phyloP scores from a whole-genome alignment of 2,113 vertebrate species.

The Carlito syrichta region DNA sequence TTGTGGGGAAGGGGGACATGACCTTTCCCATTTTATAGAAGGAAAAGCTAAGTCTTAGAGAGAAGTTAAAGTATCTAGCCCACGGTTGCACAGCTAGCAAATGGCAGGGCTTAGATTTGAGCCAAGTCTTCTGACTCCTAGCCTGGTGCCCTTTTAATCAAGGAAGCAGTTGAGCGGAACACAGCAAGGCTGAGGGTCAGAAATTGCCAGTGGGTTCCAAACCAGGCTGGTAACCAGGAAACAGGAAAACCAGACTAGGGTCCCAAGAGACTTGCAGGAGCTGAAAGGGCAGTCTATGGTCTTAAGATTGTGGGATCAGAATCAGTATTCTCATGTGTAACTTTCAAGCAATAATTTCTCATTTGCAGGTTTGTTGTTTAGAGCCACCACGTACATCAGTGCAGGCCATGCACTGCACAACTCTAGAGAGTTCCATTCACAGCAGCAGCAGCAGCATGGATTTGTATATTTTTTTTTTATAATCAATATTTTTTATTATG shows the following conservation, averaged over 20 bases:
- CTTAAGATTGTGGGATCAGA: neutral
- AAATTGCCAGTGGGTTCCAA: neutral
- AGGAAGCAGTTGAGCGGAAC: neutral
- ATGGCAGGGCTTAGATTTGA: neutral
- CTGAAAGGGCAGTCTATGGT: neutral
- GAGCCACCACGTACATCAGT: rapidly evolving
- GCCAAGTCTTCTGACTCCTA: neutral
- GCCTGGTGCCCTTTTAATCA: neutral
- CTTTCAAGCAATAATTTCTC: neutral
- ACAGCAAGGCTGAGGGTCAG: neutral
- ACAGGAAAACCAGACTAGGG: too few species aligned
- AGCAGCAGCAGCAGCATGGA: too few species aligned
- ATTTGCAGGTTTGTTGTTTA: neutral
- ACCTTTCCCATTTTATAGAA: neutral
- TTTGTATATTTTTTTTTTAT: too few species aligned
- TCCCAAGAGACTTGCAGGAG: neutral
- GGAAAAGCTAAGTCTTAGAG: neutral
- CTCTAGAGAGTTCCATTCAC: neutral
- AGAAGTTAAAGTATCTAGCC: neutral
- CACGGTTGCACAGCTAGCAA: neutral
- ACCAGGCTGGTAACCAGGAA: neutral
- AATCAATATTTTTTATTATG: too few species aligned
- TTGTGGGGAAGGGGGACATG: neutral
- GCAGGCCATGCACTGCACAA: neutral
- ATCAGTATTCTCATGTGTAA: neutral